Percentiles rank a stretch among this genome's conserved stretches.
These are phyloP conservation scores for Pygmarrhopalites habei DNA, from an alignment of 1,140 invertebrate species.

Conservation along the genomic window DNA sequence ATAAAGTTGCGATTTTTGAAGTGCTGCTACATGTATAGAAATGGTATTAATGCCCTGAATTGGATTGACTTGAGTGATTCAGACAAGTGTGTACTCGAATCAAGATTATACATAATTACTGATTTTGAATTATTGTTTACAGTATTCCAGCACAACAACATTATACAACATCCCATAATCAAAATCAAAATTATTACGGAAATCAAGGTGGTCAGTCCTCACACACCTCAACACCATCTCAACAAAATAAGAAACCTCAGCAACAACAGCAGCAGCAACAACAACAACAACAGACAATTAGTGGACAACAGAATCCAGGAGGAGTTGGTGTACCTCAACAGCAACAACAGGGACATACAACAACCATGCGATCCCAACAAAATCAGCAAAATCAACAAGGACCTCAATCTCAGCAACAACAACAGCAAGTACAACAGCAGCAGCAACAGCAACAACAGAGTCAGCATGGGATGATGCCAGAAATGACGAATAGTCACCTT, in stretches of 20 bases:
- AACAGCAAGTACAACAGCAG: constrained; percentile 44
- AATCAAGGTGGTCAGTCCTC: constrained; percentile 45
- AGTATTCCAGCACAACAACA: constrained; percentile 35
- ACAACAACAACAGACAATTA: constrained; percentile 40
- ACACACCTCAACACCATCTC: constrained; percentile 46
- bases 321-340: constrained; percentile 5
- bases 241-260: constrained; percentile 43
- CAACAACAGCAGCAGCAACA: constrained; percentile 46
- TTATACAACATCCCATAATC: constrained; percentile 35
- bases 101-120: too few species aligned
- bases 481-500: constrained; percentile 39
- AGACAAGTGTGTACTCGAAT: too few species aligned
- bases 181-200: constrained; percentile 44
- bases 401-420: constrained; percentile 42
- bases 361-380: constrained; percentile 42
- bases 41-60: too few species aligned
- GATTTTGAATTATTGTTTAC: too few species aligned
- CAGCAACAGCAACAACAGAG: constrained; percentile 39
- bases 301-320: constrained; percentile 5
- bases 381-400: constrained; percentile 26
- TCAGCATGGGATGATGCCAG: constrained; percentile 47
- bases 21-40: too few species aligned
- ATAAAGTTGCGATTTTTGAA: too few species aligned
- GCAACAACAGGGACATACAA: not conserved
- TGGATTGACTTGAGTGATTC: too few species aligned